Percentiles rank a stretch among this genome's conserved stretches.
These are phyloP conservation scores for Chaenodraco wilsoni DNA, from an alignment of 2,797 vertebrate genomes.

Conservation along the genomic window DNA sequence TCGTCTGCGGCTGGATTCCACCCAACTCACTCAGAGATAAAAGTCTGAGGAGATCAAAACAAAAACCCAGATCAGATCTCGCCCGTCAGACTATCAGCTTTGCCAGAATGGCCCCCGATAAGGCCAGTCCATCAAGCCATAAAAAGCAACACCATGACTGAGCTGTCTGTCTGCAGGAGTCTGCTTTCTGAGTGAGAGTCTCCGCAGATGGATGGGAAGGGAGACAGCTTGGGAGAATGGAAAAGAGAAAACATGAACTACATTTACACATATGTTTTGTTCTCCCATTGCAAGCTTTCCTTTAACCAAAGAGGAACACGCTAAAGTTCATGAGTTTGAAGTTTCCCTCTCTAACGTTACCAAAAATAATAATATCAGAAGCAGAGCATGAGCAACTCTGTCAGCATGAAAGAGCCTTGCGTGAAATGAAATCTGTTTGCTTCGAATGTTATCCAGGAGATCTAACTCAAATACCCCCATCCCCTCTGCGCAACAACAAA, in stretches of 20 bases:
- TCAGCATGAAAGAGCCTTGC: conserved; percentile 70
- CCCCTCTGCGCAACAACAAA: conserved; percentile 79
- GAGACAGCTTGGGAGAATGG: conserved; percentile 18
- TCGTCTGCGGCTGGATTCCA: conserved; percentile 69
- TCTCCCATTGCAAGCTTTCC: conserved; percentile 3
- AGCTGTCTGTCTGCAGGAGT: conserved; percentile 47
- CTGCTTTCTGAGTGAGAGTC: conserved; percentile 24
- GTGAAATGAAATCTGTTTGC: conserved; percentile 76
- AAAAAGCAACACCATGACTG: conserved; percentile 59
- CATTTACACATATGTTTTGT: conserved; percentile 17
- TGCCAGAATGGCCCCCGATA: conserved; percentile 75
- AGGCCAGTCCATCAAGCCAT: conserved; percentile 73
- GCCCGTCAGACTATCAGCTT: conserved; percentile 77
- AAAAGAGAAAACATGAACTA: conserved; percentile 29
- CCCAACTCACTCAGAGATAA: conserved; percentile 72
- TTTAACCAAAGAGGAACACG: not conserved
- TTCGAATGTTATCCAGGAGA: conserved; percentile 78
- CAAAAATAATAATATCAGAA: conserved; percentile 57
- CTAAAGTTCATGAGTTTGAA: conserved; percentile 20
- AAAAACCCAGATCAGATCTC: conserved; percentile 75
- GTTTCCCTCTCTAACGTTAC: conserved; percentile 40
- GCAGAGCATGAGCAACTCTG: conserved; percentile 55
- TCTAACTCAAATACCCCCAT: conserved; percentile 86
- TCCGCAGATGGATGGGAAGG: conserved; percentile 16
- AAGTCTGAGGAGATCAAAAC: conserved; percentile 80